phyloP scores from a whole-genome alignment of 2,797 vertebrate genomes.

The Avahi laniger region DNA sequence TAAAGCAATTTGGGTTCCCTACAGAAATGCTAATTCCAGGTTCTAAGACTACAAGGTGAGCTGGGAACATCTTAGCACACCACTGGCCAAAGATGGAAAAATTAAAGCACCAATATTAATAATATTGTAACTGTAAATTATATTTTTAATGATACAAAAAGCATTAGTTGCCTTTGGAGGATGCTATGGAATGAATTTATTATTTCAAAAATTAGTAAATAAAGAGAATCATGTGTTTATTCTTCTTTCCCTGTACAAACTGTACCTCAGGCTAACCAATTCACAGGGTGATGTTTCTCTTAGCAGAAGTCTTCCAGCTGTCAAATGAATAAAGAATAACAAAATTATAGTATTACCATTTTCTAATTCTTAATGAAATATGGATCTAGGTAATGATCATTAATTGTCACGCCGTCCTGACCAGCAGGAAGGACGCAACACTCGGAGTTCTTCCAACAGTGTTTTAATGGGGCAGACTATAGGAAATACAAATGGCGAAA shows the following conservation, averaged over 20 bases:
- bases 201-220: constrained; percentile 37
- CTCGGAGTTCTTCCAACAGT: too few relatives aligned
- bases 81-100: neutral
- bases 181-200: neutral
- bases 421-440: too few relatives aligned
- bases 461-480: too few relatives aligned
- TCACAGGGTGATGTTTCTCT: neutral
- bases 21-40: neutral
- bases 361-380: constrained; percentile 17
- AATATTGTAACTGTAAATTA: neutral
- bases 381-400: neutral
- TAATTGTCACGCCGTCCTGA: too few relatives aligned
- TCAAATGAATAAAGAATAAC: constrained; percentile 25
- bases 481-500: too few relatives aligned
- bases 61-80: neutral
- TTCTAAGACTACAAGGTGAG: neutral
- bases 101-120: neutral
- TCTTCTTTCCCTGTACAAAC: neutral
- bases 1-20: neutral
- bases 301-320: neutral
- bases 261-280: neutral
- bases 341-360: neutral
- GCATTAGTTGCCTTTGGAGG: neutral
- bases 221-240: neutral
- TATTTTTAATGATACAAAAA: constrained; percentile 5